Evolutionary conservation across 1,140 invertebrate genomes (phyloP), one percentile per base, ranked within the genome.

Genomic region (Psilanteris sp.): DNA sequence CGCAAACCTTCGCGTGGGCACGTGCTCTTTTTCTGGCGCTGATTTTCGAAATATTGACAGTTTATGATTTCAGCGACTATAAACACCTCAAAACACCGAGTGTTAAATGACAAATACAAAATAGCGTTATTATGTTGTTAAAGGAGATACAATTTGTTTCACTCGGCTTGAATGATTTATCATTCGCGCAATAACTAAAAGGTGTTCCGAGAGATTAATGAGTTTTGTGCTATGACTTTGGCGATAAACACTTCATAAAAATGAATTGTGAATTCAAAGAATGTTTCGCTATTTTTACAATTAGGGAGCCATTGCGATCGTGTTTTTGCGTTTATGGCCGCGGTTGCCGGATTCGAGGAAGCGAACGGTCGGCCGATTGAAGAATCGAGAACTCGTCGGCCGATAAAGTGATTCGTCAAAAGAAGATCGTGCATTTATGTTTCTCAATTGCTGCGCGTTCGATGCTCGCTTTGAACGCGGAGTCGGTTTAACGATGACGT

Each of bases 1-100:
- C 76, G 74, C 80, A 79, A 79, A 83, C 76, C 79, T 79, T 74
- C 68, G 72, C 72, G 76, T 73, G 36, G 68, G 78, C 82, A 81
- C 81, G 80, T 73, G 82, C 52, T 80, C 73, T 70, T 74, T 57
- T 48, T 70, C 75, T 74, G 50, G 70, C 82, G 55, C 75, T 80
- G 76, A 82, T 81, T 83, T 82, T 80, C 75, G 68, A 81, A 79
- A 74, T 64, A 61, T 67, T 66, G 67, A 71, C 57, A 67, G 54
- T 74, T 74, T 74, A 67, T 67, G 71, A 67, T 74, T 72, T 62
- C 44, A 52, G 15, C 27, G 61, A 73, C 52, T 59, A 59, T 73
- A 59, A 59, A 66, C 27, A 55, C 61, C 61, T 54, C 31, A 61
- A 61, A 54, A 37, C 44, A 67, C 54, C 32, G 46, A 20, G 24